Percentiles rank a stretch among this genome's conserved stretches.
These are phyloP conservation scores for Trissonchulus latispiculum DNA, from an alignment of 2,888 invertebrate species.

Conservation along the genomic window DNA sequence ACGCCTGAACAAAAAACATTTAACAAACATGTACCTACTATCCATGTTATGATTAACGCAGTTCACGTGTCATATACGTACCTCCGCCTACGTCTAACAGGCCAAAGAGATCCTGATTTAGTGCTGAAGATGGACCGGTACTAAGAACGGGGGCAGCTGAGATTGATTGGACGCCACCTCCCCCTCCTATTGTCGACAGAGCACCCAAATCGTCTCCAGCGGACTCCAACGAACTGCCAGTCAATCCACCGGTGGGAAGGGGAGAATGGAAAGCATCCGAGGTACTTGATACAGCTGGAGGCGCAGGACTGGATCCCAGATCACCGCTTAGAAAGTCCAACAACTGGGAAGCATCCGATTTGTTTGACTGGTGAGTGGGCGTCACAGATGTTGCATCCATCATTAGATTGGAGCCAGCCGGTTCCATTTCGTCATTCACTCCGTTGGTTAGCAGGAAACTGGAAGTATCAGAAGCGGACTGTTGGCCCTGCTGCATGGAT, in stretches of 20 bases:
- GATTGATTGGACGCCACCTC: neutral
- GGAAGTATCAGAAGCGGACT: no score
- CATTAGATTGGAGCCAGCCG: neutral
- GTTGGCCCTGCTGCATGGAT: no score
- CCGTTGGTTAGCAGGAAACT: neutral
- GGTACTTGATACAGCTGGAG: no score
- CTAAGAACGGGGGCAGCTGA: neutral
- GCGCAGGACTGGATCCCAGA: no score
- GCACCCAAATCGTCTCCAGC: neutral
- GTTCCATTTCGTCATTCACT: neutral
- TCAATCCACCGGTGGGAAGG: no score
- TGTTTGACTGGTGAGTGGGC: neutral
- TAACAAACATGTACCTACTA: no score
- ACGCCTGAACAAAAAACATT: no score
- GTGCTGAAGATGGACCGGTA: neutral
- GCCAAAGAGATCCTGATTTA: conserved; percentile 26
- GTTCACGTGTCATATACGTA: no score
- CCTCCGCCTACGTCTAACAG: conserved; percentile 22
- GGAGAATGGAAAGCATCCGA: no score
- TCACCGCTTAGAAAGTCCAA: conserved; percentile 1
- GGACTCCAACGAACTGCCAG: no score
- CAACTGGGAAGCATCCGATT: conserved; percentile 4
- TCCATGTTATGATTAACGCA: no score
- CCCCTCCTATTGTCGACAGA: neutral
- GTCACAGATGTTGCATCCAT: neutral